Evolutionary conservation across 1,140 invertebrate genomes (phyloP).

Genomic region (Drosophila miranda): DNA sequence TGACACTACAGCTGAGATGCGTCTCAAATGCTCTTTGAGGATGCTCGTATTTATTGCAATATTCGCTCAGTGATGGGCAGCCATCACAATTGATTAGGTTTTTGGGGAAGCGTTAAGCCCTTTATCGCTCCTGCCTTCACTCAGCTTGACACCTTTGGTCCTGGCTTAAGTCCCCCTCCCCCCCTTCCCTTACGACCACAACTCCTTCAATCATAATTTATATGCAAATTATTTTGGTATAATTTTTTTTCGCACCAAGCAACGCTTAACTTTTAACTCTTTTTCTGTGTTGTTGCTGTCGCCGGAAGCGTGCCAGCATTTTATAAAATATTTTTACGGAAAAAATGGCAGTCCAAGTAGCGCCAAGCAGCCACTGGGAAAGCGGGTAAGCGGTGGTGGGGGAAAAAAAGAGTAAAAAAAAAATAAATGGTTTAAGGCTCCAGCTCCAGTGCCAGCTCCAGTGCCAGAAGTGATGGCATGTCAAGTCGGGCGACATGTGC

Average conservation of each 20-base stretch:
- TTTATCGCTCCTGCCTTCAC: slow-evolving; percentile 10
- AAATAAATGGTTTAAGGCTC: slow-evolving; percentile 45
- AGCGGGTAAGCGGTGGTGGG: background rate
- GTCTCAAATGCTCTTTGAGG: background rate
- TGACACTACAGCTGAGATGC: slow-evolving; percentile 15
- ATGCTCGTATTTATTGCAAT: slow-evolving; percentile 25
- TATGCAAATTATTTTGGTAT: slow-evolving; percentile 76
- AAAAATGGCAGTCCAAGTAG: slow-evolving; percentile 49
- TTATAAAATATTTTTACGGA: slow-evolving; percentile 69
- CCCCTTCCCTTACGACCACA: slow-evolving; percentile 16
- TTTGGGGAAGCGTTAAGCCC: slow-evolving; percentile 16
- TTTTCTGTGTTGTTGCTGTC: slow-evolving; percentile 23
- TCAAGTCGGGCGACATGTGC: slow-evolving; percentile 74
- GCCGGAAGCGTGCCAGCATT: slow-evolving; percentile 68
- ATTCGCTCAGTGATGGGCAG: slow-evolving; percentile 23
- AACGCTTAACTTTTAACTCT: slow-evolving; percentile 72
- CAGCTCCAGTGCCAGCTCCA: background rate
- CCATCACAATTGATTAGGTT: slow-evolving; percentile 37
- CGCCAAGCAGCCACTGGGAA: background rate
- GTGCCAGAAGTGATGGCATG: slow-evolving; percentile 53
- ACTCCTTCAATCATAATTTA: slow-evolving; percentile 69
- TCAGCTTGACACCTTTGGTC: slow-evolving; percentile 47
- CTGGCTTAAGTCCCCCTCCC: slow-evolving; percentile 3
- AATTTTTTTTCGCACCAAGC: slow-evolving; percentile 40
- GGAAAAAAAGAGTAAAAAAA: slow-evolving; percentile 26